These are phyloP conservation scores for Hassar affinis DNA, from an alignment of 2,113 vertebrate species.

Conservation along the genomic window DNA sequence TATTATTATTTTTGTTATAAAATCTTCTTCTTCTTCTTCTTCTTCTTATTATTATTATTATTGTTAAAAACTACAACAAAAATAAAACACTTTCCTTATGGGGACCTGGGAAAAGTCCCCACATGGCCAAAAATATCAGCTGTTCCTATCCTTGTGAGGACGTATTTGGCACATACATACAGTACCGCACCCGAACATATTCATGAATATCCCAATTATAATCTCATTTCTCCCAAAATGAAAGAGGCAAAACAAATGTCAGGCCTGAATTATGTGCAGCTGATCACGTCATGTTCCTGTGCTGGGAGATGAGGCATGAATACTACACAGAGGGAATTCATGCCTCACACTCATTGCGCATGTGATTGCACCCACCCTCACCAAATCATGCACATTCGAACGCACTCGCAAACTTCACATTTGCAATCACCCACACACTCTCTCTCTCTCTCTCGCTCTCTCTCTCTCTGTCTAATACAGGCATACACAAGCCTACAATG, in stretches of 20 bases:
- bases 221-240: background rate
- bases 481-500: background rate
- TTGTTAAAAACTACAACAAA: too few species aligned
- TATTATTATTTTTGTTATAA: too few species aligned
- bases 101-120: too few species aligned
- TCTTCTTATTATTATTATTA: too few species aligned
- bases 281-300: conserved; percentile 30
- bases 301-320: conserved; percentile 40
- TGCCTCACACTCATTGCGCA: conserved; percentile 7
- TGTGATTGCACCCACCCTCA: conserved; percentile 22
- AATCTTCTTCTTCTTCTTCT: too few species aligned
- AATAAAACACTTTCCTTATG: too few species aligned
- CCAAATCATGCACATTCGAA: conserved; percentile 14
- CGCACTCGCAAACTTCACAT: conserved; percentile 12
- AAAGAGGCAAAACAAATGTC: conserved; percentile 11
- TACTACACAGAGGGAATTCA: conserved; percentile 36
- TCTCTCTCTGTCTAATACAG: background rate
- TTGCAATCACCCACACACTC: background rate
- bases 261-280: conserved; percentile 31
- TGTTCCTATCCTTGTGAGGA: too few species aligned
- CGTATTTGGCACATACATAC: background rate
- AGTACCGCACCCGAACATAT: background rate
- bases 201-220: background rate
- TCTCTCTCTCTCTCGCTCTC: conserved; percentile 6
- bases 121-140: too few species aligned